Percentiles rank a stretch among this genome's conserved stretches.
phyloP scores from a whole-genome alignment of 2,888 invertebrate genomes.

The Cephus rjabovi region DNA sequence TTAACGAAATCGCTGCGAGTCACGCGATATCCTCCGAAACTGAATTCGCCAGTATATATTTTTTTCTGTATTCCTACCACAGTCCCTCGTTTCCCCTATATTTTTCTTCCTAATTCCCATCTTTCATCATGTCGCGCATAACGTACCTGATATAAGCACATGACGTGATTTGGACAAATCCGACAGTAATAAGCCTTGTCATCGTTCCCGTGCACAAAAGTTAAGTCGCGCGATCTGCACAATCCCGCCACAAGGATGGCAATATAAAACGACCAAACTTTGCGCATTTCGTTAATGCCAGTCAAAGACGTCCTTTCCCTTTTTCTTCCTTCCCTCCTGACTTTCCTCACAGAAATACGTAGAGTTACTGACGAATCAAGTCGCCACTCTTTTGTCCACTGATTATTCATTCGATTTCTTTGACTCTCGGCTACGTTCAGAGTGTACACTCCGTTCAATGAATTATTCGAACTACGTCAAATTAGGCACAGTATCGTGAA shows the following conservation, averaged over 20 bases:
- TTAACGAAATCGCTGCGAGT: neutral
- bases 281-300: neutral
- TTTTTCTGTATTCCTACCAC: neutral
- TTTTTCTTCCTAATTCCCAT: neutral
- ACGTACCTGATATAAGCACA: conserved; percentile 56
- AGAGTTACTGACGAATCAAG: neutral
- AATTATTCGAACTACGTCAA: neutral
- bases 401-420: neutral
- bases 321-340: neutral
- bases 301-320: neutral
- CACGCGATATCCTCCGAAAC: neutral
- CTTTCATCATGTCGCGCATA: conserved; percentile 10
- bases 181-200: conserved; percentile 47
- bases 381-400: neutral
- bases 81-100: neutral
- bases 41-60: neutral
- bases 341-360: neutral
- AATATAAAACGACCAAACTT: neutral
- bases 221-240: neutral
- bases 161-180: conserved; percentile 52
- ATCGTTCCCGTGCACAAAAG: neutral
- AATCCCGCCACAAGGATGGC: neutral
- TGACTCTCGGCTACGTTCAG: neutral
- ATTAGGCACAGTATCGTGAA: neutral
- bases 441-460: neutral